A percentile compares a stretch with the other conserved stretches of the same genome.
Conservation (phyloP, 92 coral and sea anemone genomes). For the Porites rus region DNA sequence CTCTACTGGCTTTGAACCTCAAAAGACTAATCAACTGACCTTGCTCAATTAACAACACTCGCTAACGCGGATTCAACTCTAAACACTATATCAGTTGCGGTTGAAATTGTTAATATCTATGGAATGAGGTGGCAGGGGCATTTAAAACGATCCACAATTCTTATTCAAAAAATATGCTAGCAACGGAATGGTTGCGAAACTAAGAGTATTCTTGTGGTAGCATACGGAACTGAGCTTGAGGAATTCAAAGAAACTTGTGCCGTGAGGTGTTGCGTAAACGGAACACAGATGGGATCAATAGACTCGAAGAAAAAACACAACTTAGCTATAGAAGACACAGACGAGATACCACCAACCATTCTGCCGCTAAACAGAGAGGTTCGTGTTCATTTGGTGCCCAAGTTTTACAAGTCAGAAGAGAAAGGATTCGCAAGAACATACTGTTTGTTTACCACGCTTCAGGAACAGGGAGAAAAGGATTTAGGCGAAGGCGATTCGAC, state of each 20-base stretch:
- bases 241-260: background rate
- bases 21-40: too few relatives aligned
- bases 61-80: too few relatives aligned
- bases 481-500: background rate
- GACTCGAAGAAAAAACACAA: slow-evolving; percentile 16
- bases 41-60: too few relatives aligned
- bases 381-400: slow-evolving; percentile 82
- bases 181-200: background rate
- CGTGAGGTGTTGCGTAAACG: background rate
- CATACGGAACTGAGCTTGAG: too few relatives aligned
- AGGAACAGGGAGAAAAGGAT: background rate
- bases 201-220: background rate
- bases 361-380: slow-evolving; percentile 67
- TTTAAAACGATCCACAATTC: background rate
- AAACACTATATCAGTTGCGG: too few relatives aligned
- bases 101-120: too few relatives aligned
- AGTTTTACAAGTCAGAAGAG: slow-evolving; percentile 82
- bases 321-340: background rate
- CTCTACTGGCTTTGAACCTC: too few relatives aligned
- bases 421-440: slow-evolving; percentile 65
- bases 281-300: slow-evolving; percentile 21
- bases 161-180: background rate
- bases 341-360: slow-evolving; percentile 57
- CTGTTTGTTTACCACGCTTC: slow-evolving; percentile 59
- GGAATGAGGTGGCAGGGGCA: background rate